Evolutionary conservation across 2,888 invertebrate species (phyloP).

Genomic region (Auanema sp.): DNA sequence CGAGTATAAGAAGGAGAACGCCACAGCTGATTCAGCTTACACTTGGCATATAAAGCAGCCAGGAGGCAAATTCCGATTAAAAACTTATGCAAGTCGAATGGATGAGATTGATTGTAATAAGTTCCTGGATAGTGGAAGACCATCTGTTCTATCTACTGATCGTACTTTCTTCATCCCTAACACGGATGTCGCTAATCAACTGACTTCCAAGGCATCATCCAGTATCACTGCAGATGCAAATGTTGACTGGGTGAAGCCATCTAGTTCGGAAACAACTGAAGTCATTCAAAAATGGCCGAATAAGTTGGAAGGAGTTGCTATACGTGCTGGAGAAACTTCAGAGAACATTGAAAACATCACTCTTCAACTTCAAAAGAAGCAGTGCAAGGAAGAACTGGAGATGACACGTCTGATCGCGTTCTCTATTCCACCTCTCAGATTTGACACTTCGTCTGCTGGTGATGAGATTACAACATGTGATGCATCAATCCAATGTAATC

Average conservation of each 20-base stretch:
- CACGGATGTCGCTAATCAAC: conserved; percentile 13
- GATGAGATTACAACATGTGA: conserved; percentile 22
- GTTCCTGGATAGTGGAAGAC: conserved; percentile 34
- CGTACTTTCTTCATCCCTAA: conserved; percentile 35
- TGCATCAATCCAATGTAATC: conserved; percentile 19
- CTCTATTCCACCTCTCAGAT: conserved; percentile 27
- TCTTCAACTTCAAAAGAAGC: conserved; percentile 31
- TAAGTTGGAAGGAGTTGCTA: conserved; percentile 24
- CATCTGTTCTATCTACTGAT: conserved; percentile 32
- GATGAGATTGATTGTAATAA: conserved; percentile 17
- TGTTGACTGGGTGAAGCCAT: conserved; percentile 24
- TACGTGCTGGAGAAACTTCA: conserved; percentile 38
- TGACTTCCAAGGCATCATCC: conserved; percentile 23
- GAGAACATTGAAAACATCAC: conserved; percentile 40
- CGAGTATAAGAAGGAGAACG: conserved; percentile 37
- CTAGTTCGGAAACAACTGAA: conserved; percentile 20
- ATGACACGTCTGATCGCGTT: conserved; percentile 21
- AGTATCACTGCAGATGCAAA: conserved; percentile 14
- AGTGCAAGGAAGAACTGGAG: conserved; percentile 22
- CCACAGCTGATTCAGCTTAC: conserved; percentile 20
- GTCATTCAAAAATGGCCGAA: conserved; percentile 34
- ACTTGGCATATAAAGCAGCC: conserved; percentile 37
- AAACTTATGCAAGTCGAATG: conserved; percentile 30
- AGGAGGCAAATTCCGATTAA: conserved; percentile 38
- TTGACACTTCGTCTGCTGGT: conserved; percentile 36